Percentiles rank a stretch among this genome's conserved stretches.
Conservation (phyloP, 2,888 invertebrate genomes). For the Eucriotettix oculatus region DNA sequence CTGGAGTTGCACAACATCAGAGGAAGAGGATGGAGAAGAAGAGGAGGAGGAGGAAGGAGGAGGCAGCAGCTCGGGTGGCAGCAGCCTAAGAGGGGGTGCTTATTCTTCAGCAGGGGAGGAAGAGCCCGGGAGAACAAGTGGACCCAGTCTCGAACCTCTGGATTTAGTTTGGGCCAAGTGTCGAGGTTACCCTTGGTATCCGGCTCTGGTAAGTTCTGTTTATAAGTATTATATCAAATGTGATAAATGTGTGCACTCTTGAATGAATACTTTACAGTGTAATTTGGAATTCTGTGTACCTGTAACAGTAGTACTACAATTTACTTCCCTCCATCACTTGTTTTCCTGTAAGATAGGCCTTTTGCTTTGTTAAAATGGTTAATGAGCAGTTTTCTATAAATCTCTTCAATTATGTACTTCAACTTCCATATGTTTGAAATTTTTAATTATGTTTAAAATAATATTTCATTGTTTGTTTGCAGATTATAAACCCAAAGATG, state of each 20-base stretch:
- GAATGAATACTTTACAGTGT: neutral
- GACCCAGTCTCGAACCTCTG: slow-evolving; percentile 47
- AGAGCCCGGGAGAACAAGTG: neutral
- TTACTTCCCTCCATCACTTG: too few species aligned
- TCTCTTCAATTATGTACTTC: too few species aligned
- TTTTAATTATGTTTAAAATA: neutral
- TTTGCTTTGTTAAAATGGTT: too few species aligned
- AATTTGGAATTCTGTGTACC: too few species aligned
- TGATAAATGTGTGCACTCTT: neutral
- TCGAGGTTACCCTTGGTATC: slow-evolving; percentile 94
- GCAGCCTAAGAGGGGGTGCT: neutral
- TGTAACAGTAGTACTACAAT: too few species aligned
- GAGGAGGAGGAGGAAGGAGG: slow-evolving; percentile 6
- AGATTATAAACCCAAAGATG: slow-evolving; percentile 86
- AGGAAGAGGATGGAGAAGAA: slow-evolving; percentile 15
- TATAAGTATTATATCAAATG: neutral
- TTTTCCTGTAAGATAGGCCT: too few species aligned
- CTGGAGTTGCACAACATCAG: slow-evolving; percentile 23
- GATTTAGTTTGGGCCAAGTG: slow-evolving; percentile 96
- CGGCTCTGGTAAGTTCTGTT: slow-evolving; percentile 47
- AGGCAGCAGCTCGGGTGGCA: neutral
- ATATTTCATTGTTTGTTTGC: slow-evolving; percentile 8
- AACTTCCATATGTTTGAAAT: too few species aligned
- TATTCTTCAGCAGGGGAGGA: neutral
- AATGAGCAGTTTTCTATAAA: too few species aligned